Conservation (phyloP, 2,113 vertebrate species). For the Epinephelus fuscoguttatus region DNA sequence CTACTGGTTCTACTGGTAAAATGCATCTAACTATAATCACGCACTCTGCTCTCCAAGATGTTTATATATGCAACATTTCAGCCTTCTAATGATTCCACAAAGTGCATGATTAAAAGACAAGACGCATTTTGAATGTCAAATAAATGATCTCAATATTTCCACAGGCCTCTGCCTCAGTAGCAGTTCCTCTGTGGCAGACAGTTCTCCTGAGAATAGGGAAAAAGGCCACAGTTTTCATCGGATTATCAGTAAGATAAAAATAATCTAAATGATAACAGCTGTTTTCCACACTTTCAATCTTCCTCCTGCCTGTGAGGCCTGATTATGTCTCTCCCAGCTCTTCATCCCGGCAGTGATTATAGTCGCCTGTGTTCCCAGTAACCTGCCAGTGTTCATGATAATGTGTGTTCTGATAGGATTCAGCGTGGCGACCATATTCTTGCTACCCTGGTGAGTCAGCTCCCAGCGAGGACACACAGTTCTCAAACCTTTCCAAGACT, state of each 20-base stretch:
- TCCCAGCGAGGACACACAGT: constrained; percentile 30
- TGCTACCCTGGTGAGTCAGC: constrained; percentile 86
- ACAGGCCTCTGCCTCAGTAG: constrained; percentile 79
- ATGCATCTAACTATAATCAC: neutral
- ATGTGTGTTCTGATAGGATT: constrained; percentile 81
- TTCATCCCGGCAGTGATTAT: constrained; percentile 80
- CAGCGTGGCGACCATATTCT: constrained; percentile 81
- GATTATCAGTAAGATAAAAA: constrained; percentile 78
- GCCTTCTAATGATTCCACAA: neutral
- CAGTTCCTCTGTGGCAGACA: constrained; percentile 84
- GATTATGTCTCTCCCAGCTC: constrained; percentile 73
- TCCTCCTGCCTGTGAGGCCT: neutral
- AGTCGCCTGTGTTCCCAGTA: constrained; percentile 75
- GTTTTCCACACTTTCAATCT: neutral
- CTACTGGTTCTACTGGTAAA: constrained; percentile 84
- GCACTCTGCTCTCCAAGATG: neutral
- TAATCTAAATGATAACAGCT: neutral
- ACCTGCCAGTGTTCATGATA: constrained; percentile 77
- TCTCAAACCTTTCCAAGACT: constrained; percentile 31
- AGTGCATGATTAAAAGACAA: neutral
- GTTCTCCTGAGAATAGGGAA: constrained; percentile 83
- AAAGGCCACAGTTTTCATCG: constrained; percentile 79
- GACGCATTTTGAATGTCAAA: neutral
- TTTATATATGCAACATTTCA: neutral
- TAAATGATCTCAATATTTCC: neutral